Percentiles rank a stretch among this genome's conserved stretches.
Conservation (phyloP, 2,797 vertebrate genomes). For the Clarias platycephalus region DNA sequence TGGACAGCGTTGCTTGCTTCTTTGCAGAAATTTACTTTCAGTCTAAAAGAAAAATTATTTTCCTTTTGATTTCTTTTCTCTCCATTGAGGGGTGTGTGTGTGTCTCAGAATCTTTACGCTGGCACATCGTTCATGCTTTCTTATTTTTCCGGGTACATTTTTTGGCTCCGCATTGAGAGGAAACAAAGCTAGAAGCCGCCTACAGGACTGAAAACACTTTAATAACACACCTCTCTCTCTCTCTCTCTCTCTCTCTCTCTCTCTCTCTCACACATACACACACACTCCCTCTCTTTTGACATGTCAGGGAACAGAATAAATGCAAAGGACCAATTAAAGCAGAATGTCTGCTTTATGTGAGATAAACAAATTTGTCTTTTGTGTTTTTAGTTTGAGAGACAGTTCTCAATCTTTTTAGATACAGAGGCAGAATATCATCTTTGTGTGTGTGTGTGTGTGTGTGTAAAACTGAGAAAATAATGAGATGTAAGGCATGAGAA, state of each 20-base stretch:
- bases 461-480: neutral
- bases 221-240: neutral
- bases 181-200: constrained; percentile 1
- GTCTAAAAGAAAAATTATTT: neutral
- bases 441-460: neutral
- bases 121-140: neutral
- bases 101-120: neutral
- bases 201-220: neutral
- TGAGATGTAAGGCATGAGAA: neutral
- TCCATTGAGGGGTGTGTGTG: neutral
- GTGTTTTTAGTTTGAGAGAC: neutral
- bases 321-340: neutral
- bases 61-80: neutral
- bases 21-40: neutral
- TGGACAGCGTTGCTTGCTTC: neutral
- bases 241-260: no score
- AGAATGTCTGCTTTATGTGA: constrained; percentile 5
- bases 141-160: constrained; percentile 13
- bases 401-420: neutral
- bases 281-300: neutral
- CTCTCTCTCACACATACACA: neutral
- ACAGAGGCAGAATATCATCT: neutral
- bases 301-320: neutral
- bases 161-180: neutral
- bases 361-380: constrained; percentile 1